Evolutionary conservation across 2,888 invertebrate genomes (phyloP), one percentile per base, ranked within the genome.

Genomic region (Acronicta aceris): DNA sequence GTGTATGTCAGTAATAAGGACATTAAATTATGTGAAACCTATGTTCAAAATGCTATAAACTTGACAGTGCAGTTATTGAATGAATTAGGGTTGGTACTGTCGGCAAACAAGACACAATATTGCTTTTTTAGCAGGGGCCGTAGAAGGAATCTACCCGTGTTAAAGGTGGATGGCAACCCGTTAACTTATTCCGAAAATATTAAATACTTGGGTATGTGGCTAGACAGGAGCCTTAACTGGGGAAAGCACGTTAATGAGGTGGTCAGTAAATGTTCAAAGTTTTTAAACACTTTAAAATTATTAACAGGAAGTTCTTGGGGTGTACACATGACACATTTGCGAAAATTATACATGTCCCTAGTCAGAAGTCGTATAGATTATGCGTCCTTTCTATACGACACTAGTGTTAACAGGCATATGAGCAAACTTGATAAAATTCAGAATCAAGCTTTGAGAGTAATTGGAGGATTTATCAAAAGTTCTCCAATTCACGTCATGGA

Each of bases 401-500:
- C 16, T 27, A 43, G 36, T 16, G 50, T 16, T 27, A 57, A 57
- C 21, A 38, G 33, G 16, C 43, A 57, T 50, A n/a, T 15, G 15
- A n/a, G 9, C n/a, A 50, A 57, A 43, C 15, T 57, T 7, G 57
- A 57, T 13, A 57, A 50, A 43, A 13, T 50, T 25, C 57, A 57
- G 21, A 57, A 57, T 9, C 49, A 50, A 43, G 57, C 52, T 10
- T 33, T 52, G 2, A 33, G 52, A 43, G 13, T 57, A 16, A 10
- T 36, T 15, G 50, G 57, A n/a, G 57, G 57, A 15, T 57, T 50
- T 15, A 50, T 57, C 25, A 27, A 3, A 43, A 57, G 43, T 13
- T 10, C 55, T 2, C 56, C 56, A 2, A 50, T 57, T 9, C 56
- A 57, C 4, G 57, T 57, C 7, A 57, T 57, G 50, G 50, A 57